Percentiles rank a stretch among this genome's conserved stretches.
Conservation (phyloP, 37 sponge, comb jelly and placozoan genomes). For the Halisarca cf. caerulea region DNA sequence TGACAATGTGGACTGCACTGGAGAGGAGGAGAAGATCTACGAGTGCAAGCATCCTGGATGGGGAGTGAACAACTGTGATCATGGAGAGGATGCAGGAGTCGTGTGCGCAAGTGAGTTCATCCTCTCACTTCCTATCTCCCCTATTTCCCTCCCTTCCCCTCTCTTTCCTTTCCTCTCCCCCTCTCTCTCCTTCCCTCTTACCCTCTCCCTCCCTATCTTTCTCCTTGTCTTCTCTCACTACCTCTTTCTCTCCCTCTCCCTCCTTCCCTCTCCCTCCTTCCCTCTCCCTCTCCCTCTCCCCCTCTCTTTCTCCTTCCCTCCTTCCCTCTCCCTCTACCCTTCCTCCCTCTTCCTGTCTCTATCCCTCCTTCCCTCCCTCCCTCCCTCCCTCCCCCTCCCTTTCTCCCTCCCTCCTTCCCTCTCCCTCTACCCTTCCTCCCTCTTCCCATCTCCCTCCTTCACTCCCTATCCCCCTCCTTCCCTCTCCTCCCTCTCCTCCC, state of each 20-base stretch:
- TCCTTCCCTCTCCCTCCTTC: neutral
- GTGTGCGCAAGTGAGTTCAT: slow-evolving; percentile 11
- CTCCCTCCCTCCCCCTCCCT: neutral
- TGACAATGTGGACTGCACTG: slow-evolving; percentile 28
- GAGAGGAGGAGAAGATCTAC: neutral
- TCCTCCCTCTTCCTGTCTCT: neutral
- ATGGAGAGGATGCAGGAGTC: slow-evolving; percentile 37
- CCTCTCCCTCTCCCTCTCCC: slow-evolving; percentile 5
- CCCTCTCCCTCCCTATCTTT: too few species aligned
- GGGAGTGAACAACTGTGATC: slow-evolving; percentile 19
- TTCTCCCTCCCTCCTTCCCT: neutral
- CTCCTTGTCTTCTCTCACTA: slow-evolving; percentile 56
- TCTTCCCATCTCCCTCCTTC: too few species aligned
- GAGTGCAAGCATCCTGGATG: slow-evolving; percentile 6
- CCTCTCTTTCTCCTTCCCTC: neutral
- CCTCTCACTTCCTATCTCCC: too few species aligned
- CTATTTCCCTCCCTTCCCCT: too few species aligned
- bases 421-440: too few species aligned
- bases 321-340: neutral
- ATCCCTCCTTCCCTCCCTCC: neutral
- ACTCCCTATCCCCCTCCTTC: neutral
- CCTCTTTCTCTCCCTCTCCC: slow-evolving; percentile 16
- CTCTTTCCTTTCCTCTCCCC: too few species aligned
- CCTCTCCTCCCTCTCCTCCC: neutral
- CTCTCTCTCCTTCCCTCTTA: too few species aligned